Base-by-base conservation (phyloP, 1,140 invertebrate genomes). In the Cotesia typhae region DNA sequence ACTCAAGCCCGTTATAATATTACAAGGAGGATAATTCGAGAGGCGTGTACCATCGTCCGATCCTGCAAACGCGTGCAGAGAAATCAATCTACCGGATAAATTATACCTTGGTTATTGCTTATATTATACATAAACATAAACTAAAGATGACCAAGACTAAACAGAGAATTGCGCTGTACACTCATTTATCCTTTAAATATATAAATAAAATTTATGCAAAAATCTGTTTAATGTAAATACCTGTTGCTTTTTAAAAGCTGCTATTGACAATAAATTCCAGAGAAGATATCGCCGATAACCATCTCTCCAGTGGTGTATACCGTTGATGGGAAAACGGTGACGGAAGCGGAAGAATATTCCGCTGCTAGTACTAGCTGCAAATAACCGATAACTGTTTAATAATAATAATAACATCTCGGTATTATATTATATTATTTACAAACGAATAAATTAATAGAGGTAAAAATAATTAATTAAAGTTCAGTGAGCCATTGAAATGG, bases 81-180 rank as follows among this genome's bases (percentile, higher is more conserved):
- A 52, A 67, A 67, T 67, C 66, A 67, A 67, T 67, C 66, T 55
- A 28, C 47, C 28, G 51, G 66, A 55, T 53, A 67, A 67, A 55
- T 67, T 67, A 67, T 67, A 67, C 35, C 28, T n/a, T 51, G 66
- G 28, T 17, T 41, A 66, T 28, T 28, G 28, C 28, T 28, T 28
- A 28, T 28, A 28, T 28, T 28, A 28, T 28, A 28, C 28, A 28
- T 28, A 28, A 28, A 28, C 28, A 28, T 28, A 28, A 28, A 28
- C 28, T 28, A 28, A 28, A 28, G 28, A 28, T 28, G 28, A 28
- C 1, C 28, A 28, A 28, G 28, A 28, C 28, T 28, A 2, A 28
- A 28, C 3, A 28, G 28, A 28, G 28, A 28, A 28, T 28, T 28
- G 28, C 28, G 28, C 28, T 28, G 28, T 28, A 28, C 28, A 28